phyloP scores from a whole-genome alignment of 2,888 invertebrate genomes.

The Euclidia mi region DNA sequence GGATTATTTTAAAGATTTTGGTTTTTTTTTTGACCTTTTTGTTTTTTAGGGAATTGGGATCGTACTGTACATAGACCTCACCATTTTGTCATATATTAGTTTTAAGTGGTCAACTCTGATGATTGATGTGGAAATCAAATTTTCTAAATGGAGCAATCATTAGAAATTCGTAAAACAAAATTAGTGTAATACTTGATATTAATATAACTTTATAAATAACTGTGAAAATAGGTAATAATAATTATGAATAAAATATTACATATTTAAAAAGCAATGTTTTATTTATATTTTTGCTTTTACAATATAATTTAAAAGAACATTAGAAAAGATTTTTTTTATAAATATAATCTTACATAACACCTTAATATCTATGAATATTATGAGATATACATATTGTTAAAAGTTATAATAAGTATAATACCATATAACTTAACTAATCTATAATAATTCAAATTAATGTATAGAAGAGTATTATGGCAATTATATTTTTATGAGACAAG shows the following conservation, averaged over 20 bases:
- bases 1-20: constrained; percentile 84
- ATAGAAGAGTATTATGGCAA: too few species aligned
- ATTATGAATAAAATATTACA: constrained; percentile 91
- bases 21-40: constrained; percentile 87
- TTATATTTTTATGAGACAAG: too few species aligned
- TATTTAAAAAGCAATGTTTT: constrained; percentile 84
- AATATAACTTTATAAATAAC: constrained; percentile 91
- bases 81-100: constrained; percentile 87
- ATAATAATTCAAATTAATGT: too few species aligned
- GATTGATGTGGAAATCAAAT: constrained; percentile 89
- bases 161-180: constrained; percentile 88
- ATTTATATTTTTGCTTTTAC: constrained; percentile 55
- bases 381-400: too few species aligned
- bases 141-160: constrained; percentile 90
- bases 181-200: constrained; percentile 90
- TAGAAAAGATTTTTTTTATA: too few species aligned
- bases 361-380: too few species aligned
- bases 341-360: too few species aligned
- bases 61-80: constrained; percentile 91
- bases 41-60: constrained; percentile 93
- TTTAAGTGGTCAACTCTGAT: constrained; percentile 84
- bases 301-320: background rate
- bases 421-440: too few species aligned
- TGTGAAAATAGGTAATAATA: constrained; percentile 90
- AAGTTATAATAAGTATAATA: too few species aligned